Conservation (phyloP, 2,888 invertebrate species). For the Lepeophtheirus nordmannii region DNA sequence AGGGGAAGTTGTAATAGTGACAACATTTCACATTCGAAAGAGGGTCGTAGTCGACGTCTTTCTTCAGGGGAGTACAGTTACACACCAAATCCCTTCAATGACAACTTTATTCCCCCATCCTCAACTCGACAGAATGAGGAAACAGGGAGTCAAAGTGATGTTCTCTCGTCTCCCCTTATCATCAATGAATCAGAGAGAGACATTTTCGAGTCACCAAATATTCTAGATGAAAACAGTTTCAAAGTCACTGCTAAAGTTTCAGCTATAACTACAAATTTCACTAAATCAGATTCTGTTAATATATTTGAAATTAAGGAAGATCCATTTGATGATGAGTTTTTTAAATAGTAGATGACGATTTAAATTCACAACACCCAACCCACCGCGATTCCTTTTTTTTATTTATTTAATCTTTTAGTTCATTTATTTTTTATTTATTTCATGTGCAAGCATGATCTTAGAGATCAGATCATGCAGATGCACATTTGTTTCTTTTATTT, state of each 20-base stretch:
- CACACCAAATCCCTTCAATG: constrained; percentile 17
- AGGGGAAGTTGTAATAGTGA: neutral
- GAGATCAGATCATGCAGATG: too few species aligned
- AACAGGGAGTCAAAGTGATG: neutral
- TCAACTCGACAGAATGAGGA: neutral
- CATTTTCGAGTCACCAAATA: neutral
- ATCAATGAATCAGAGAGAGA: neutral
- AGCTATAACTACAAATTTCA: neutral
- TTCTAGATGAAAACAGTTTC: constrained; percentile 14
- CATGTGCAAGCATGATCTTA: too few species aligned
- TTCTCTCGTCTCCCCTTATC: neutral
- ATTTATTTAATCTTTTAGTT: too few species aligned
- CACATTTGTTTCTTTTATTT: neutral
- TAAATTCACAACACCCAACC: neutral
- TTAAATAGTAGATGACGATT: constrained; percentile 23
- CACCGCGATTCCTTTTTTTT: too few species aligned
- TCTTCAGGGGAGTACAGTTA: constrained; percentile 1
- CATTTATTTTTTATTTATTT: too few species aligned
- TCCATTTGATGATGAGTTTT: constrained; percentile 29
- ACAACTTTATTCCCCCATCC: constrained; percentile 11
- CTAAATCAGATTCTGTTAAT: constrained; percentile 27
- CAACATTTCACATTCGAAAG: neutral
- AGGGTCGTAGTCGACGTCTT: neutral
- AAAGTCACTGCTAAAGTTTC: constrained; percentile 15
- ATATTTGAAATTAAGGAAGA: constrained; percentile 28